phyloP scores from a whole-genome alignment of 2,113 vertebrate species.

The Riparia riparia region DNA sequence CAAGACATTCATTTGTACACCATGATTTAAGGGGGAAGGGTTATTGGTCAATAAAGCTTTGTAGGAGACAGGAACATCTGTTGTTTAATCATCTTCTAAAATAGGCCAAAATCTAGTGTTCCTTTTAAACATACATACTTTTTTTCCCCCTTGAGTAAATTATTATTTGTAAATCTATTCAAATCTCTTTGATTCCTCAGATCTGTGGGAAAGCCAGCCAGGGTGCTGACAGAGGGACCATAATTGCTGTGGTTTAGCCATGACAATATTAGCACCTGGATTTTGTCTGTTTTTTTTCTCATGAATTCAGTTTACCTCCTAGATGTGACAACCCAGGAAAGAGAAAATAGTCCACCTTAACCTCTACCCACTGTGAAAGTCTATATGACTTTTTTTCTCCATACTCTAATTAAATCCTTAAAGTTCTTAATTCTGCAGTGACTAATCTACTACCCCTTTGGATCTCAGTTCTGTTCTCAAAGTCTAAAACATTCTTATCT shows the following conservation, averaged over 20 bases:
- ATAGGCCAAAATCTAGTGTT: not conserved
- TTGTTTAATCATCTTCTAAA: not conserved
- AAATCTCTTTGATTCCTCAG: not conserved
- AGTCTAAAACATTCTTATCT: not conserved
- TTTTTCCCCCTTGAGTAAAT: not conserved
- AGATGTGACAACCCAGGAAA: not conserved
- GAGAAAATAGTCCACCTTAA: not conserved
- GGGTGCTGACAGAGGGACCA: not conserved
- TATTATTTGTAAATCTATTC: not conserved
- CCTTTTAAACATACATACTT: not conserved
- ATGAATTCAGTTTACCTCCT: not conserved
- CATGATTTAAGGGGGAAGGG: not conserved
- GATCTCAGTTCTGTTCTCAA: not conserved
- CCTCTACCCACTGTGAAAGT: not conserved
- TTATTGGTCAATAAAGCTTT: not conserved
- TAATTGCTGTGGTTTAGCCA: not conserved
- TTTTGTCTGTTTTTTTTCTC: not conserved
- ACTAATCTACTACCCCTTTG: not conserved
- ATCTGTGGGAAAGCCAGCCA: not conserved
- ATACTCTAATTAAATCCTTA: not conserved
- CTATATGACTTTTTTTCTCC: not conserved
- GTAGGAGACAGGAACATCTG: not conserved
- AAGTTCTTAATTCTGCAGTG: conserved; percentile 10
- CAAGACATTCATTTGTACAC: not conserved
- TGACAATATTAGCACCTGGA: not conserved